These are phyloP conservation scores for Caretta caretta DNA, from an alignment of 2,113 vertebrate genomes.

Conservation along the genomic window DNA sequence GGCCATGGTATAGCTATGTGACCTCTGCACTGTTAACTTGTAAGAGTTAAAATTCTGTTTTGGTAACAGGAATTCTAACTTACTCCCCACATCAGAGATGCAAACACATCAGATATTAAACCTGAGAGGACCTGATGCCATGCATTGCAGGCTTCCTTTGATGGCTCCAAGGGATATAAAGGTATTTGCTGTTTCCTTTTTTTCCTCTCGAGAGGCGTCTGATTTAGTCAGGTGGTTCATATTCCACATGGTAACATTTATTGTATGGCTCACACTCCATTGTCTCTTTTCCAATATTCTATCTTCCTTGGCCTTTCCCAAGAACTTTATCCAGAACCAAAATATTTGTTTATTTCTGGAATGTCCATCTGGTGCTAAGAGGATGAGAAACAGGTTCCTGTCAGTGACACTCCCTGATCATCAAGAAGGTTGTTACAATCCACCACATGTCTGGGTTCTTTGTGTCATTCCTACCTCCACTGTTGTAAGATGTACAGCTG, in stretches of 20 bases:
- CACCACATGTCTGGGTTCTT: constrained; percentile 29
- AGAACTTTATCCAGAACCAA: constrained; percentile 60
- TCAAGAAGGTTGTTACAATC: constrained; percentile 22
- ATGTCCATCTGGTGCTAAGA: constrained; percentile 72
- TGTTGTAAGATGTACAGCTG: background rate
- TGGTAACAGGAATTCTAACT: constrained; percentile 67
- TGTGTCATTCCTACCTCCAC: constrained; percentile 29
- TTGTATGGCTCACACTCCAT: constrained; percentile 46
- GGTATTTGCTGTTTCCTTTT: constrained; percentile 74
- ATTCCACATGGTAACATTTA: constrained; percentile 68
- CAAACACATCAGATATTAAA: constrained; percentile 75
- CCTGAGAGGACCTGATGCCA: constrained; percentile 73
- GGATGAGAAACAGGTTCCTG: constrained; percentile 64
- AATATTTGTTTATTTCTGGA: constrained; percentile 71
- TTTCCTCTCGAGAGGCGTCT: constrained; percentile 74
- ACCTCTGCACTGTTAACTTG: constrained; percentile 8
- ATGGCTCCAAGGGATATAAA: constrained; percentile 76
- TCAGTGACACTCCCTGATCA: constrained; percentile 7
- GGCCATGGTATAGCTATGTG: background rate
- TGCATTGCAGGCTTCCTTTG: constrained; percentile 77
- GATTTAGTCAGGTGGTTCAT: constrained; percentile 74
- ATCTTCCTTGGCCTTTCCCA: constrained; percentile 61
- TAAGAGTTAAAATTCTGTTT: constrained; percentile 47
- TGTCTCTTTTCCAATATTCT: constrained; percentile 35
- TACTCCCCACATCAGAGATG: constrained; percentile 69